Conservation (phyloP, 2,888 invertebrate species). For the Morpho deidamia region DNA sequence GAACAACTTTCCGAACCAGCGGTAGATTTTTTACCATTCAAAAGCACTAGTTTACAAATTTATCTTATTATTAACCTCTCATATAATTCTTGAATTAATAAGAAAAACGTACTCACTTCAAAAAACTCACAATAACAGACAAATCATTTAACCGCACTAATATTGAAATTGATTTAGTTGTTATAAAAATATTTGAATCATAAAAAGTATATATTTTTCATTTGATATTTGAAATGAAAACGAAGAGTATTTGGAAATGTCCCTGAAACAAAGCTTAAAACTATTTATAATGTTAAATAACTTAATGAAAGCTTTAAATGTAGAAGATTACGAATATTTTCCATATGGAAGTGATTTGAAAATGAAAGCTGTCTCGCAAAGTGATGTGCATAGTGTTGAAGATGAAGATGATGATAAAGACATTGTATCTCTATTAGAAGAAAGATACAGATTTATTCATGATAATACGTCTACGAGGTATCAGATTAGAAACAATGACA, state of each 20-base stretch:
- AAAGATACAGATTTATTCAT: conserved; percentile 60
- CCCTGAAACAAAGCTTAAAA: not conserved
- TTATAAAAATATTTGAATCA: too few species aligned
- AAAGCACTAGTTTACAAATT: too few species aligned
- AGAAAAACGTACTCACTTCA: too few species aligned
- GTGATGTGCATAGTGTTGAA: not conserved
- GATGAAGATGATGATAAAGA: conserved; percentile 28
- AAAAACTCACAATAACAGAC: too few species aligned
- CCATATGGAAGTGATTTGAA: not conserved
- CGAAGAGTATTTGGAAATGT: conserved; percentile 3
- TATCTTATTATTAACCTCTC: too few species aligned
- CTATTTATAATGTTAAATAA: conserved; percentile 4
- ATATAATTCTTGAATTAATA: too few species aligned
- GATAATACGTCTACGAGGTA: conserved; percentile 55
- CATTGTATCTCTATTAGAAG: conserved; percentile 51
- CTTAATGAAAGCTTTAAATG: conserved; percentile 1
- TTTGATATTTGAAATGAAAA: not conserved
- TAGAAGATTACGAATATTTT: not conserved
- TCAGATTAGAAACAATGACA: conserved; percentile 40
- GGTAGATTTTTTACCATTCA: too few species aligned
- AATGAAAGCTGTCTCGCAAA: not conserved
- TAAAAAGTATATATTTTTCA: too few species aligned
- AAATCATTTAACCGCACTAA: too few species aligned
- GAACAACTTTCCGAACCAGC: too few species aligned
- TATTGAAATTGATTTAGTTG: too few species aligned